These are phyloP conservation scores for Apis dorsata DNA, from an alignment of 1,140 invertebrate species.

Conservation along the genomic window DNA sequence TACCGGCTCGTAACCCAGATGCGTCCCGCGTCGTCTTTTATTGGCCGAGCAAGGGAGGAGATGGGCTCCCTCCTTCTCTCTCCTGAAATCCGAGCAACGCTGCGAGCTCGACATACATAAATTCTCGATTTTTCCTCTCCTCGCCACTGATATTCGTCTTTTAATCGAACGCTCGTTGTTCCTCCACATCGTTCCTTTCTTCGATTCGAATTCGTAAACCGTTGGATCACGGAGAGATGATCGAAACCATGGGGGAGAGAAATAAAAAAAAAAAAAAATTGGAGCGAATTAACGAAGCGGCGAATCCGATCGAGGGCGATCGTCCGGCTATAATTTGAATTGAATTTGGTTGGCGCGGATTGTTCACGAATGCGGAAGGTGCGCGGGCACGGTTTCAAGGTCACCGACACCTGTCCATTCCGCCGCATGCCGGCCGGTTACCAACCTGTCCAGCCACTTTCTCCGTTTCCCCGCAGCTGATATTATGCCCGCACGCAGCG, in stretches of 20 bases:
- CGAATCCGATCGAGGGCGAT: background rate
- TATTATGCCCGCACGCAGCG: conserved; percentile 32
- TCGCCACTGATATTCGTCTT: background rate
- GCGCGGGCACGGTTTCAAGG: conserved; percentile 39
- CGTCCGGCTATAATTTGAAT: conserved; percentile 18
- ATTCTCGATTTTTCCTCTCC: conserved; percentile 19
- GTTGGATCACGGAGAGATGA: too few relatives aligned
- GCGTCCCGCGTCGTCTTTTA: conserved; percentile 75
- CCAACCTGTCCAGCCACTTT: conserved; percentile 50
- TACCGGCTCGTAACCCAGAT: conserved; percentile 74
- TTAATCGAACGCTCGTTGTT: background rate
- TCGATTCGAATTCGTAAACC: too few relatives aligned
- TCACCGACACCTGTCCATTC: conserved; percentile 41
- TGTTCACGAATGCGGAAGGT: conserved; percentile 49
- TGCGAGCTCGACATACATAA: conserved; percentile 3
- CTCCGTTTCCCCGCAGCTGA: conserved; percentile 44
- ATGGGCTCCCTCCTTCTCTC: background rate
- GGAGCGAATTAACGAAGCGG: too few relatives aligned
- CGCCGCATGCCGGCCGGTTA: conserved; percentile 38
- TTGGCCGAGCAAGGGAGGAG: conserved; percentile 59
- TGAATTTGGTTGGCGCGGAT: background rate
- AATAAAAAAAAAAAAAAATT: too few relatives aligned
- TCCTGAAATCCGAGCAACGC: conserved; percentile 10
- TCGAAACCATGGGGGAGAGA: background rate
- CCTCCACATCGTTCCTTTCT: too few relatives aligned